Percentiles rank a stretch among this genome's conserved stretches.
Conservation (phyloP, 2,888 invertebrate species). For the Cinara cedri region DNA sequence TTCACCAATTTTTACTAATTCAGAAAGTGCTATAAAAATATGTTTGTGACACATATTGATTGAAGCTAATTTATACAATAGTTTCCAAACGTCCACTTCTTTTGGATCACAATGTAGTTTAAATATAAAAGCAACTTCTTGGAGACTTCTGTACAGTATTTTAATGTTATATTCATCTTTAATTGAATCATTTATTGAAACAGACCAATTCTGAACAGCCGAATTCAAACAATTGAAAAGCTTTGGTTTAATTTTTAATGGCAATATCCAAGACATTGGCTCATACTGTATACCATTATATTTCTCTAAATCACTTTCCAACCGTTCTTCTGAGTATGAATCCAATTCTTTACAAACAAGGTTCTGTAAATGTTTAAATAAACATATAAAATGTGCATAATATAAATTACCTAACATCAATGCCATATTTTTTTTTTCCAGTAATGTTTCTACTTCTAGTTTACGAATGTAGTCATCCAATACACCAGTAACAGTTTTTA, state of each 20-base stretch:
- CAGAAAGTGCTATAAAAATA: conserved; percentile 48
- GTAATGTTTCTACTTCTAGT: conserved; percentile 26
- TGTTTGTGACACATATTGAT: conserved; percentile 14
- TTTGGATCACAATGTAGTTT: conserved; percentile 47
- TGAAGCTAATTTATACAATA: conserved; percentile 41
- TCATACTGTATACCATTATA: conserved; percentile 39
- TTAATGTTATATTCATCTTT: conserved; percentile 29
- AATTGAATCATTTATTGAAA: conserved; percentile 18
- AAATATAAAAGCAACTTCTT: conserved; percentile 39
- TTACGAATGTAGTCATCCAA: conserved; percentile 27
- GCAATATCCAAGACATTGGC: conserved; percentile 48
- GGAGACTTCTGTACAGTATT: conserved; percentile 41
- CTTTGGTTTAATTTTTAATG: conserved; percentile 49
- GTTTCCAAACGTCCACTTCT: conserved; percentile 49
- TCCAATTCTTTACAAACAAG: conserved; percentile 45
- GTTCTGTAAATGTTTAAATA: conserved; percentile 43
- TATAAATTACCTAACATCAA: conserved; percentile 43
- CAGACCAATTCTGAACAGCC: conserved; percentile 42
- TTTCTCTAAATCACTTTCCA: conserved; percentile 40
- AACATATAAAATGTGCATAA: conserved; percentile 46
- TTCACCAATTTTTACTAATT: conserved; percentile 27
- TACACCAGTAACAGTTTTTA: conserved; percentile 32
- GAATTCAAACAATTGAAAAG: conserved; percentile 31
- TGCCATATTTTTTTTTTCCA: conserved; percentile 16
- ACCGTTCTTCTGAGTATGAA: conserved; percentile 36